Base-by-base conservation (phyloP, 1,140 invertebrate genomes). In the Elymnias hypermnestra region DNA sequence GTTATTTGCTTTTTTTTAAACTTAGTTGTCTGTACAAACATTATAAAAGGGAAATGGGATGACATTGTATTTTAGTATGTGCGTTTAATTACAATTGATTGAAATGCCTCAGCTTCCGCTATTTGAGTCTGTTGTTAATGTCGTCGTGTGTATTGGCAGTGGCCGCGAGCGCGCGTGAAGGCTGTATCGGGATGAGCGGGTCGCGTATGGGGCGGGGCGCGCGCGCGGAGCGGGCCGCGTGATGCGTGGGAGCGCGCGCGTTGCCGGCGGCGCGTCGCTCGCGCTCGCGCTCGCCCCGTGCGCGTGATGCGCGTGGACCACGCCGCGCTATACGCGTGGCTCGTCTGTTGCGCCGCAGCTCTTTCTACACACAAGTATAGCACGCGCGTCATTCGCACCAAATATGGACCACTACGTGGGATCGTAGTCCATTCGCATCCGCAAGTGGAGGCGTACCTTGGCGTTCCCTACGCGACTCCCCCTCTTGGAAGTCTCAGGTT, bases 371-470 rank as follows among this genome's bases (percentile, higher is more conserved):
- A 91, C 74, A 94, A 94, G 75, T 93, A 93, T 69, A 92, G 92
- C 83, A 91, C 93, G 31, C 88, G 94, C 47, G 90, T 95, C 18
- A 92, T 96, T 17, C 89, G 90, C 52, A 97, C 95, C 35, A 94
- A 95, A 71, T 97, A 97, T 88, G 96, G 95, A 13, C 90, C 91
- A 15, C 83, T 97, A 51, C 89, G 95, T 6, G 96, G 96, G 18
- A 90, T 95, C 66, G 90, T 96, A 39, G 91, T 94, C 19, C 90
- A 93, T 64, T 89, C 90, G 42, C 89, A 92, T 64, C 92, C 90
- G 15, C 90, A 94, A 15, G 95, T 98, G 22, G 96, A 98, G 82
- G 94, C 94, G n/a, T 99, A 97, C 75, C 90, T 97, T 50, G 97
- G 97, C 22, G 94, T 98, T 46, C 96, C 96, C 0, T 99, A 98